These are phyloP conservation scores for Thamnaconus septentrionalis DNA, from an alignment of 2,113 vertebrate species.

Conservation along the genomic window DNA sequence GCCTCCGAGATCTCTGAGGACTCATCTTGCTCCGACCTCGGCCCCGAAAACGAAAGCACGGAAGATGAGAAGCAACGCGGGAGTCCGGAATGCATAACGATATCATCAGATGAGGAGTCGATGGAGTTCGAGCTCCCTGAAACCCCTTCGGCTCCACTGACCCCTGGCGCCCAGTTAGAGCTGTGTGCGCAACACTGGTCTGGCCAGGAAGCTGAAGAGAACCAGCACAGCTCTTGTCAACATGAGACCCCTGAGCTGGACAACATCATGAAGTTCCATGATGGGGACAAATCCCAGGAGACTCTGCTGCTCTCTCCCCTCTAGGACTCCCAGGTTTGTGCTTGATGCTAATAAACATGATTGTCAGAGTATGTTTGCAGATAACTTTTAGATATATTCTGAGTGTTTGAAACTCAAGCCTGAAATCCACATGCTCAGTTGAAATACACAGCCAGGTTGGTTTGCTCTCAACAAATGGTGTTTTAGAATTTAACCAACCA, in stretches of 20 bases:
- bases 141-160: conserved; percentile 61
- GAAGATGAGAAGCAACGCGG: not conserved
- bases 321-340: conserved; percentile 57
- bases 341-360: not conserved
- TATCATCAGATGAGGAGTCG: conserved; percentile 71
- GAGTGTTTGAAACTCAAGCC: too few species aligned
- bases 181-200: conserved; percentile 52
- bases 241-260: conserved; percentile 22
- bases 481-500: too few species aligned
- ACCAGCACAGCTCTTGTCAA: conserved; percentile 8
- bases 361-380: too few species aligned
- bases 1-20: conserved; percentile 76
- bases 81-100: conserved; percentile 40
- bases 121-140: conserved; percentile 54
- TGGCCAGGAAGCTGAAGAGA: conserved; percentile 17
- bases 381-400: too few species aligned
- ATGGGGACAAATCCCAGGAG: conserved; percentile 2
- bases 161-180: conserved; percentile 63
- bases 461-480: too few species aligned
- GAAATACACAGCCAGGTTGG: too few species aligned
- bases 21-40: conserved; percentile 34
- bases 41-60: conserved; percentile 39
- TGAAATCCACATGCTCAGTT: too few species aligned
- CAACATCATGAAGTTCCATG: conserved; percentile 37
- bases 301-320: conserved; percentile 43